Evolutionary conservation across 2,797 vertebrate species (phyloP).

Genomic region (Nothura maculosa): DNA sequence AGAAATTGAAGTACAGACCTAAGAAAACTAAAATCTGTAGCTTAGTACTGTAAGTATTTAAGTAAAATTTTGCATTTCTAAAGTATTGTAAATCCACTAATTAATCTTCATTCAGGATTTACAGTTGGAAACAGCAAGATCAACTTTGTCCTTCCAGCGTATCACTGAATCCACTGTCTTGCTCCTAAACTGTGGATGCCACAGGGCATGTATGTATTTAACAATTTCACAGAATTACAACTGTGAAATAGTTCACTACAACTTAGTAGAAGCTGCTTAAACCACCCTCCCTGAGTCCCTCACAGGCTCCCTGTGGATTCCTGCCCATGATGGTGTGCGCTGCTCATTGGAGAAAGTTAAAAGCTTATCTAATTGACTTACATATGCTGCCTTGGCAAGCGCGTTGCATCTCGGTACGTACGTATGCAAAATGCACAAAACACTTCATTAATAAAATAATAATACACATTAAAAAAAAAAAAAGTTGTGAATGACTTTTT

Average conservation of each 20-base stretch:
- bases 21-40: slow-evolving; percentile 2
- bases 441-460: background rate
- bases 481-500: background rate
- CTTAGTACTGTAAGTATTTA: background rate
- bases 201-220: background rate
- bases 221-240: background rate
- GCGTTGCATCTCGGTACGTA: background rate
- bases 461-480: background rate
- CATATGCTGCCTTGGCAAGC: background rate
- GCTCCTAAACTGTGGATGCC: background rate
- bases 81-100: slow-evolving; percentile 59
- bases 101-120: slow-evolving; percentile 66
- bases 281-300: background rate
- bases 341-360: background rate
- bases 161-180: background rate
- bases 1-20: slow-evolving; percentile 2
- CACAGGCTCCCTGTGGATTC: background rate
- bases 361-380: background rate
- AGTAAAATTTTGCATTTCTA: background rate
- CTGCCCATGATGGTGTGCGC: background rate
- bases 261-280: background rate
- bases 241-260: background rate
- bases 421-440: background rate
- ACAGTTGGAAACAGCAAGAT: slow-evolving; percentile 33
- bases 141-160: slow-evolving; percentile 10